A percentile compares a stretch with the other conserved stretches of the same genome.
Evolutionary conservation across 2,888 invertebrate genomes (phyloP).

Genomic region (Rhingia rostrata): DNA sequence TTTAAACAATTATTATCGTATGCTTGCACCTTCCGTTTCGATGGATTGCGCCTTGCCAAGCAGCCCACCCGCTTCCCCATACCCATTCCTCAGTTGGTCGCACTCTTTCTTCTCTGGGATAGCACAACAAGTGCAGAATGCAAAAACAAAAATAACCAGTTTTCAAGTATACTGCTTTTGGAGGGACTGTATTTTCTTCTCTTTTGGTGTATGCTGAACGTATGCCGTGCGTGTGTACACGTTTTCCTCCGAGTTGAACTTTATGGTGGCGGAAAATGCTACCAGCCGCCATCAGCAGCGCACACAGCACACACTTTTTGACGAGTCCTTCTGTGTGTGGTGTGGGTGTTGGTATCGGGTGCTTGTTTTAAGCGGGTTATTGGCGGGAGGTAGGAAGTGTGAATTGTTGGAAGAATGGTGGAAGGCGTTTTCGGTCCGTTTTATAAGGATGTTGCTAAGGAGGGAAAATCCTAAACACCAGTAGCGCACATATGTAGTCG

Average conservation of each 20-base stretch:
- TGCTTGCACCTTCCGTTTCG: background rate
- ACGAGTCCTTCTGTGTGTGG: constrained; percentile 22
- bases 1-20: constrained; percentile 41
- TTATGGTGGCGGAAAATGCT: constrained; percentile 60
- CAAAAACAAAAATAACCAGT: constrained; percentile 63
- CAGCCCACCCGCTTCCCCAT: background rate
- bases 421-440: constrained; percentile 28
- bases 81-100: background rate
- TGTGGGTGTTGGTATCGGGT: background rate
- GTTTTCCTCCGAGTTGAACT: constrained; percentile 35
- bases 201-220: constrained; percentile 14
- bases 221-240: constrained; percentile 14
- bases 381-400: background rate
- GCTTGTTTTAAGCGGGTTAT: too few species aligned
- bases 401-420: background rate
- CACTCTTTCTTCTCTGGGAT: constrained; percentile 16
- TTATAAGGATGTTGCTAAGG: constrained; percentile 68
- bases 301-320: constrained; percentile 17
- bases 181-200: constrained; percentile 64
- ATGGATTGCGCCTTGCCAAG: background rate
- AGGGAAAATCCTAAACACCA: constrained; percentile 30
- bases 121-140: constrained; percentile 67
- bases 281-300: constrained; percentile 8
- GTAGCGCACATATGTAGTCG: background rate
- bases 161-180: constrained; percentile 62